Evolutionary conservation across 2,888 invertebrate genomes (phyloP).

Genomic region (Lapara coniferarum): DNA sequence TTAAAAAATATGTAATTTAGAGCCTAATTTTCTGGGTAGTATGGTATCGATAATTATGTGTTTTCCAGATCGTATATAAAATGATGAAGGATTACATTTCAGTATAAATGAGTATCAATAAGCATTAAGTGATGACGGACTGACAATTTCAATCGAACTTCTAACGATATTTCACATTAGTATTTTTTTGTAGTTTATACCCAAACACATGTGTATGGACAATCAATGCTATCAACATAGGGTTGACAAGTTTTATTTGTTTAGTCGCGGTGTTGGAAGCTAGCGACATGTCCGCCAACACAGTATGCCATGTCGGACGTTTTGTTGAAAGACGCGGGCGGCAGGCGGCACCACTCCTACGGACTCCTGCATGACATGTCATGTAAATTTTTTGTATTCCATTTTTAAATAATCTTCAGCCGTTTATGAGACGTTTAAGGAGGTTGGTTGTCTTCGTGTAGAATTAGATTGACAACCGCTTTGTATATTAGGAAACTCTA

Average conservation of each 20-base stretch:
- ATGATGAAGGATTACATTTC: neutral
- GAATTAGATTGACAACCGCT: neutral
- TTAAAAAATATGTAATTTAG: no score
- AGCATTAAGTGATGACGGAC: neutral
- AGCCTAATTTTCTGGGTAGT: no score
- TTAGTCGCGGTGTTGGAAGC: slow-evolving; percentile 44
- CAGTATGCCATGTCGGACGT: slow-evolving; percentile 48
- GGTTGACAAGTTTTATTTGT: slow-evolving; percentile 59
- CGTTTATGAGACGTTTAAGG: slow-evolving; percentile 10
- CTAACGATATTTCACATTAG: slow-evolving; percentile 1
- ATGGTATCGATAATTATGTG: neutral
- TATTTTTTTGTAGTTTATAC: slow-evolving; percentile 19
- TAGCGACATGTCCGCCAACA: slow-evolving; percentile 58
- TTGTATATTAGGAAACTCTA: no score
- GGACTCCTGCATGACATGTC: slow-evolving; percentile 7
- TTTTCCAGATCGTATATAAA: neutral
- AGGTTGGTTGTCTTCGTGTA: neutral
- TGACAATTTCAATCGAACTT: slow-evolving; percentile 9
- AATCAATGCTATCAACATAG: slow-evolving; percentile 31
- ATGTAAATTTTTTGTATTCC: slow-evolving; percentile 5
- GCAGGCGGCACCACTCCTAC: slow-evolving; percentile 25
- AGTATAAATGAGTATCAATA: no score
- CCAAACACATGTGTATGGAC: slow-evolving; percentile 35
- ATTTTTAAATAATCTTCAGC: slow-evolving; percentile 8
- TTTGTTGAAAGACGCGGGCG: slow-evolving; percentile 60